Base-by-base conservation (phyloP, 2,797 vertebrate species). In the Hapalemur alaotrensis region DNA sequence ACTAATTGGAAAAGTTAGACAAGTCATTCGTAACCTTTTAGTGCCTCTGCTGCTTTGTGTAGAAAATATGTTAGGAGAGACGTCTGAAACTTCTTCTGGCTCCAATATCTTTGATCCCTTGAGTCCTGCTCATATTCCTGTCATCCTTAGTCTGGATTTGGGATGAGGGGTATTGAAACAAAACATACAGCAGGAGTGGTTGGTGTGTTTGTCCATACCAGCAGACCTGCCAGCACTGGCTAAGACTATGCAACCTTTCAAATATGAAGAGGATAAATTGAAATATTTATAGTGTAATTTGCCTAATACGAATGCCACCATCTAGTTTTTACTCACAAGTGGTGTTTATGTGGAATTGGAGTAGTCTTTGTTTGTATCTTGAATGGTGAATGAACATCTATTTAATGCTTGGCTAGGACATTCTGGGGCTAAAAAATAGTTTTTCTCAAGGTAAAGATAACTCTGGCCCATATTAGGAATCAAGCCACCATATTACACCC, bases 231-330 rank as follows among this genome's bases (percentile, higher is more conserved):
- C 4, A 0, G 41, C 2, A 52, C 50, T 18, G 11, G 43, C n/a
- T 28, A 11, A 38, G 23, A 11, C 4, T 2, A 9, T 8, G 12
- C 18, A 6, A 2, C 7, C 54, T 70, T 75, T 8, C 30, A 20
- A 41, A 38, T 11, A 3, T 14, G 13, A 30, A 35, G 72, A 65
- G 18, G n/a, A 22, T 46, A 10, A 32, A 28, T 5, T 20, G 18
- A 4, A 9, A 48, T 0, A 13, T 30, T 46, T 14, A 28, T 2
- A 1, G n/a, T 0, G 1, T 11, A 2, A 1, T 4, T 46, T 5
- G 5, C 54, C 43, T 12, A 11, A 20, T 32, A 2, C 13, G 28
- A 5, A 32, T 9, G 12, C 22, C 9, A 2, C 22, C 17, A 0
- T 17, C 80, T 8, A 20, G 46, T 5, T 65, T 48, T n/a, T 11